These are phyloP conservation scores for Pogonognathellus flavescens DNA, from an alignment of 1,140 invertebrate species.

Conservation along the genomic window DNA sequence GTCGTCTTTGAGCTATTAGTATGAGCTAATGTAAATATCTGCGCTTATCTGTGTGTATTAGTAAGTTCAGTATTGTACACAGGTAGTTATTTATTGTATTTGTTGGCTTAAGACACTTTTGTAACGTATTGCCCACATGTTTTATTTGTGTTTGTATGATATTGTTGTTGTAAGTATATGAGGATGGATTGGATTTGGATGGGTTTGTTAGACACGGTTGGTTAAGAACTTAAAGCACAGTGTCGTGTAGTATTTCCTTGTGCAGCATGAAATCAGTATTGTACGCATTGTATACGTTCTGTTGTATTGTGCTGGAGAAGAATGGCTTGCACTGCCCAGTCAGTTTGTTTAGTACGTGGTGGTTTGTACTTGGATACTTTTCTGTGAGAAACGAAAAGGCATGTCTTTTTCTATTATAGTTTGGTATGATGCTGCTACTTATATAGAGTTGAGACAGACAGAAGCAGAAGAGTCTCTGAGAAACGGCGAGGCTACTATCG, in stretches of 20 bases:
- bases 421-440: too few species aligned
- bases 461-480: constrained; percentile 2
- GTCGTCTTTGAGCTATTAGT: background rate
- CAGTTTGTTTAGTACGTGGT: background rate
- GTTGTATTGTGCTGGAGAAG: constrained; percentile 31
- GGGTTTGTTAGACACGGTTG: constrained; percentile 28
- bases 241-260: constrained; percentile 31
- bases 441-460: background rate
- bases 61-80: background rate
- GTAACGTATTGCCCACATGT: constrained; percentile 26
- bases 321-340: constrained; percentile 33
- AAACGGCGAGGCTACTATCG: background rate
- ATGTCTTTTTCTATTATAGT: too few species aligned
- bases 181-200: background rate
- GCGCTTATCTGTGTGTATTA: background rate
- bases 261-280: constrained; percentile 41
- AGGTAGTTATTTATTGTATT: constrained; percentile 1
- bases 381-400: too few species aligned
- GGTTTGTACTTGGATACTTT: too few species aligned
- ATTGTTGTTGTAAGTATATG: background rate
- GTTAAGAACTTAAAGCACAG: constrained; percentile 35
- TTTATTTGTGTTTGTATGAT: constrained; percentile 29
- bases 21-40: background rate
- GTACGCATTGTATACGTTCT: constrained; percentile 10
- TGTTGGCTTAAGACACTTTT: background rate